A percentile compares a stretch with the other conserved stretches of the same genome.
These are phyloP conservation scores for Anniella stebbinsi DNA, from an alignment of 2,797 vertebrate species.

Conservation along the genomic window DNA sequence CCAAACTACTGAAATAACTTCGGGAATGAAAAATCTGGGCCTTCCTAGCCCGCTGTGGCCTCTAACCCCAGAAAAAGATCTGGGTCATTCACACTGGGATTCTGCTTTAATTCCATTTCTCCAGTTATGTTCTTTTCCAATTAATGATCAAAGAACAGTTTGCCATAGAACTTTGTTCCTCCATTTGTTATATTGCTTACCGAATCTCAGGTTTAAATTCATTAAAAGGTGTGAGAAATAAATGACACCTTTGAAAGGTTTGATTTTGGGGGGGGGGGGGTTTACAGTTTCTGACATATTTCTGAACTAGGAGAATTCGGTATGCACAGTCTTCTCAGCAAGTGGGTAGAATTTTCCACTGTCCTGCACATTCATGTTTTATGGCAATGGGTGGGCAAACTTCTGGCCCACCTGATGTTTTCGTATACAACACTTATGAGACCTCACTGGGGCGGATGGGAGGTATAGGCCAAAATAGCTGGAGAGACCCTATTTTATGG, in stretches of 20 bases:
- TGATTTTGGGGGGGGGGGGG: too few relatives aligned
- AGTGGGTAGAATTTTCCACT: neutral
- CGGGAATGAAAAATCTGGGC: neutral
- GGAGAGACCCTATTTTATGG: neutral
- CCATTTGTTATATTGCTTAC: neutral
- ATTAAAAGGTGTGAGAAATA: neutral
- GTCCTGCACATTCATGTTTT: neutral
- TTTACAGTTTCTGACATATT: neutral
- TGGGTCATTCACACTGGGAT: conserved; percentile 66
- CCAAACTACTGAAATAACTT: conserved; percentile 41
- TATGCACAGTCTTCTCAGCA: accelerated
- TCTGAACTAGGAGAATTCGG: neutral
- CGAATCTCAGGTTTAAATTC: conserved; percentile 11
- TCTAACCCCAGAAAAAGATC: conserved; percentile 52
- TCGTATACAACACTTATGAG: neutral
- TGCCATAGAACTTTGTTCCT: conserved; percentile 42
- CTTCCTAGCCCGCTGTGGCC: conserved; percentile 55
- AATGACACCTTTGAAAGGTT: neutral
- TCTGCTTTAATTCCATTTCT: conserved; percentile 66
- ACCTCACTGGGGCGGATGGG: neutral
- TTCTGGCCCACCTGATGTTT: neutral
- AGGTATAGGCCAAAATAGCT: neutral
- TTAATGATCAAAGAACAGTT: conserved; percentile 50
- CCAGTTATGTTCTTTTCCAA: conserved; percentile 66
- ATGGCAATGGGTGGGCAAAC: neutral